phyloP scores from a whole-genome alignment of 2,888 invertebrate genomes.

The Sialis fuliginosa region DNA sequence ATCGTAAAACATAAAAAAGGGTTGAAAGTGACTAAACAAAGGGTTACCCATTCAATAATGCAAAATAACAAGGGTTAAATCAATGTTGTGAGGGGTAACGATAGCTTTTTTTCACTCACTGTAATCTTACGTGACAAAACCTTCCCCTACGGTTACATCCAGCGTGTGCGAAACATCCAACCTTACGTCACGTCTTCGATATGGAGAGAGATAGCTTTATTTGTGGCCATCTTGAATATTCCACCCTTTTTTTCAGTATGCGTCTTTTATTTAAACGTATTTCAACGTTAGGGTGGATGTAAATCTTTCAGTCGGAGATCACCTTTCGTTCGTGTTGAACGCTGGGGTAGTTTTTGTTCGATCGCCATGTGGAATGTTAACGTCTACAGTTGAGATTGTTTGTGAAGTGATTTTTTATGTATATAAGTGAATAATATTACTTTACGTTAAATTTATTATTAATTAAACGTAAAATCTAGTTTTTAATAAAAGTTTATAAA shows the following conservation, averaged over 20 bases:
- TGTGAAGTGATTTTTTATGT: background rate
- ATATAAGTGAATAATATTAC: background rate
- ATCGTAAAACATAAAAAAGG: background rate
- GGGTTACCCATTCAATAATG: background rate
- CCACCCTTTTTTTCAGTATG: slow-evolving; percentile 2
- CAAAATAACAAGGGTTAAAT: background rate
- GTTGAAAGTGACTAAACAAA: background rate
- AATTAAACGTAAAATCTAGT: too few relatives aligned
- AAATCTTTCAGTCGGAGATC: background rate
- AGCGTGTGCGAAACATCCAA: background rate
- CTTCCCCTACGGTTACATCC: background rate
- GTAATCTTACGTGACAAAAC: background rate
- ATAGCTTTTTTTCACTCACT: background rate
- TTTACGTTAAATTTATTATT: too few relatives aligned
- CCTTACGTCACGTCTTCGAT: background rate
- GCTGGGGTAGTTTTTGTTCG: background rate
- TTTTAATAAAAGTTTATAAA: too few relatives aligned
- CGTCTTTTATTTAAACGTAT: background rate
- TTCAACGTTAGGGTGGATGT: background rate
- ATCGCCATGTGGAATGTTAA: background rate
- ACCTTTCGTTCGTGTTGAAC: background rate
- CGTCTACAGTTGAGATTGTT: background rate
- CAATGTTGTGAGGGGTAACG: background rate
- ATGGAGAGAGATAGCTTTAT: background rate
- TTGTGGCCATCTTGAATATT: slow-evolving; percentile 4